A percentile compares a stretch with the other conserved stretches of the same genome.
phyloP scores from a whole-genome alignment of 1,140 invertebrate genomes.

The Parapsyche elsis region DNA sequence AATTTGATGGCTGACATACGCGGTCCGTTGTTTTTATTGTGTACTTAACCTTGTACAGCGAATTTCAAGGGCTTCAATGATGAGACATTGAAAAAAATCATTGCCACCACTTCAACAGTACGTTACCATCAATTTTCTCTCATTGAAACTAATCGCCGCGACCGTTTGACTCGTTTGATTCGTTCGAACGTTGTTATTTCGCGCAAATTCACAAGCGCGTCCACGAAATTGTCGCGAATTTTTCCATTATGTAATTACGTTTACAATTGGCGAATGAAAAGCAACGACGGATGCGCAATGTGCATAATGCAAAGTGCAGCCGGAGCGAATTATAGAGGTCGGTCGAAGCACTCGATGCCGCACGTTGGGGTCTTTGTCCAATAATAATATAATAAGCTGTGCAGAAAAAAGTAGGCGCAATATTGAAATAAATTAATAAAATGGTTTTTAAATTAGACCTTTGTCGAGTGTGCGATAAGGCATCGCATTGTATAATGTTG shows the following conservation, averaged over 20 bases:
- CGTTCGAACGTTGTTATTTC: background rate
- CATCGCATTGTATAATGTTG: background rate
- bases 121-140: background rate
- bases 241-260: background rate
- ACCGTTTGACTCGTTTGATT: background rate
- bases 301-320: conserved; percentile 10
- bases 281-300: background rate
- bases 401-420: background rate
- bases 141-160: conserved; percentile 2
- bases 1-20: background rate
- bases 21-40: background rate
- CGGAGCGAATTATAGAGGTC: background rate
- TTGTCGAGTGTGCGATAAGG: background rate
- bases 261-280: background rate
- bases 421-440: background rate
- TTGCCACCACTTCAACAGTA: background rate
- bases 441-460: background rate
- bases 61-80: background rate
- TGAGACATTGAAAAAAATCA: conserved; percentile 20
- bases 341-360: background rate
- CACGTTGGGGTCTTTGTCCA: background rate
- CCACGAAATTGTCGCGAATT: background rate
- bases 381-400: background rate
- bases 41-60: conserved; percentile 6
- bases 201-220: background rate